Conservation (phyloP, 2,888 invertebrate species). For the Troilus luridus region DNA sequence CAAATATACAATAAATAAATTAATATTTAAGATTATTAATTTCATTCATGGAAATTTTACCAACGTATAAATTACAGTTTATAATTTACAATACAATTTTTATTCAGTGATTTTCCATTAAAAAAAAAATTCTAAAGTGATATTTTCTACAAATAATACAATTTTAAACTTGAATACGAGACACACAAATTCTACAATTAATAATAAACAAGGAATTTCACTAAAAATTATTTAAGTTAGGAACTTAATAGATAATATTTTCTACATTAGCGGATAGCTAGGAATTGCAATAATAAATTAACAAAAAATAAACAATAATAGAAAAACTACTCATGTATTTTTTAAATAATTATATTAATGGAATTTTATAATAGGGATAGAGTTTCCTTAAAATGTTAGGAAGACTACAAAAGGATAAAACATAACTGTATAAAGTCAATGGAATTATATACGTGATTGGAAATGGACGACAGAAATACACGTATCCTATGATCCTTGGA, state of each 20-base stretch:
- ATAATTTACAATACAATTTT: background rate
- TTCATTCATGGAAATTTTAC: background rate
- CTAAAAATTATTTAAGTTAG: constrained; percentile 16
- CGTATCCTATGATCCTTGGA: background rate
- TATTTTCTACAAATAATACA: background rate
- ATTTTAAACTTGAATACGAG: background rate
- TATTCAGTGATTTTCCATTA: background rate
- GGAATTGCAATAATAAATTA: background rate
- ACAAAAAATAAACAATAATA: background rate
- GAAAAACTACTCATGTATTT: background rate
- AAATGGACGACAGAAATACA: background rate
- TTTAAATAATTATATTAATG: background rate
- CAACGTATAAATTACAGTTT: background rate
- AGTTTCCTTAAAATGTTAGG: constrained; percentile 14
- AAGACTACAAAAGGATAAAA: background rate
- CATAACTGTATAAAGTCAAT: background rate
- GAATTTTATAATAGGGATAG: background rate
- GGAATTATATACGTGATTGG: background rate
- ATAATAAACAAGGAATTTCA: background rate
- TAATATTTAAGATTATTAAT: constrained; percentile 18
- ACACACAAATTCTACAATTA: background rate
- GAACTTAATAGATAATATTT: background rate
- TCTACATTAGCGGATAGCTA: background rate
- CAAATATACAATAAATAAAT: constrained; percentile 41
- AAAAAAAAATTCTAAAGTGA: background rate